A percentile compares a stretch with the other conserved stretches of the same genome.
Conservation (phyloP, 2,888 invertebrate genomes). For the Slavum lentiscoides region DNA sequence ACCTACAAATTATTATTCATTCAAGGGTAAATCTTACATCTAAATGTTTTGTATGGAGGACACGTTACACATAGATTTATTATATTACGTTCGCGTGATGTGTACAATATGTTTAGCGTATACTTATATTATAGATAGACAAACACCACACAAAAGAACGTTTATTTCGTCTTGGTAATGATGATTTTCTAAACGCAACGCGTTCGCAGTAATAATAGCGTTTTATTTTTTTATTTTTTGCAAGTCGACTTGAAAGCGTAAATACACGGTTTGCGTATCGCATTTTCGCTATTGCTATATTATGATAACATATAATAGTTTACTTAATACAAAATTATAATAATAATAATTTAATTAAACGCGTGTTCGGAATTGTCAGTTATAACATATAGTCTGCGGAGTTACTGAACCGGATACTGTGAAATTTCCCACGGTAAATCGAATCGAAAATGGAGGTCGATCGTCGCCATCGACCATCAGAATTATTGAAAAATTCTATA, state of each 20-base stretch:
- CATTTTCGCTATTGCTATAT: neutral
- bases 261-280: neutral
- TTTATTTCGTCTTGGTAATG: neutral
- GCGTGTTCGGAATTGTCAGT: no score
- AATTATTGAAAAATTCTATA: no score
- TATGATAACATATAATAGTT: neutral
- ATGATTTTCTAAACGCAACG: neutral
- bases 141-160: neutral
- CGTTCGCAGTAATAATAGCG: neutral
- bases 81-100: neutral
- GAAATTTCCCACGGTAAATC: no score
- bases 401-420: no score
- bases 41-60: constrained; percentile 28
- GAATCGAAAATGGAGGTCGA: no score
- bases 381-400: no score
- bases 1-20: constrained; percentile 49
- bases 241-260: neutral
- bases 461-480: no score
- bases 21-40: constrained; percentile 28
- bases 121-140: neutral
- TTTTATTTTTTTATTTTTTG: neutral
- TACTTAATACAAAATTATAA: neutral
- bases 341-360: neutral
- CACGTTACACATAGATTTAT: constrained; percentile 2
- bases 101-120: neutral